phyloP scores from a whole-genome alignment of 2,888 invertebrate genomes.

The Lydus trimaculatus region DNA sequence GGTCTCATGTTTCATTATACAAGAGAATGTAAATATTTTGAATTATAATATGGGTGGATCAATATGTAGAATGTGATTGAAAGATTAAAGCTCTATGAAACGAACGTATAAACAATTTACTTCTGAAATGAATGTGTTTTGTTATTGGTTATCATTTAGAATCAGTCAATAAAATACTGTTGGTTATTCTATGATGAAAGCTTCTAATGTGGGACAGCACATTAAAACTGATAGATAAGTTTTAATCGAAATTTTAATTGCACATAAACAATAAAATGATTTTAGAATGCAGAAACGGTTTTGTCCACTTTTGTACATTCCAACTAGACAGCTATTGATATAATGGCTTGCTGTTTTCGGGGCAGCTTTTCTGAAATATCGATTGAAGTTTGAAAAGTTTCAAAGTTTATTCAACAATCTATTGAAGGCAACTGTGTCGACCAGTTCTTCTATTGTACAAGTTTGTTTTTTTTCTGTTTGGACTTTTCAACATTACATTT shows the following conservation, averaged over 20 bases:
- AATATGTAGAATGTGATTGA: background rate
- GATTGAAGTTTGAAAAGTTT: background rate
- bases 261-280: background rate
- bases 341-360: background rate
- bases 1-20: too few species aligned
- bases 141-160: background rate
- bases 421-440: background rate
- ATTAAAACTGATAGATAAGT: background rate
- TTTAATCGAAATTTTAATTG: background rate
- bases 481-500: background rate
- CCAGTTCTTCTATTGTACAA: background rate
- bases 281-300: background rate
- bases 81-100: background rate
- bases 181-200: background rate
- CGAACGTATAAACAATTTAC: background rate
- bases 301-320: background rate
- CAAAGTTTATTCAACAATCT: constrained; percentile 4
- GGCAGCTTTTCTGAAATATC: background rate
- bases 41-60: background rate
- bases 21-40: background rate
- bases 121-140: background rate
- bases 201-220: background rate
- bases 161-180: background rate
- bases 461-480: background rate
- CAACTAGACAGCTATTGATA: background rate